Percentiles rank a stretch among this genome's conserved stretches.
Evolutionary conservation across 1,140 invertebrate genomes (phyloP).

Genomic region (Eumaeus atala): DNA sequence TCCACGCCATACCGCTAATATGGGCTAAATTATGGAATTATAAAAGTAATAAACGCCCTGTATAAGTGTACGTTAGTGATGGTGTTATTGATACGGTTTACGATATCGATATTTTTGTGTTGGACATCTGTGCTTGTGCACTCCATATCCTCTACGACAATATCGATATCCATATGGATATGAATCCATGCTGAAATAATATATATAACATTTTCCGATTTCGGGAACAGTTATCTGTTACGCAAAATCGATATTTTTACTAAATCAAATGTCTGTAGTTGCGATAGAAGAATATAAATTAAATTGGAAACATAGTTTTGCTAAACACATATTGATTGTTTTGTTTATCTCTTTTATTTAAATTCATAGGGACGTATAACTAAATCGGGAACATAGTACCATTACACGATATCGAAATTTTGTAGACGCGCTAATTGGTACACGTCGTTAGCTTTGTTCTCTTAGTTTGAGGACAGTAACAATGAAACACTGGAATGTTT

Average conservation of each 20-base stretch:
- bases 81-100: neutral
- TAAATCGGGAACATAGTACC: neutral
- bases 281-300: too few species aligned
- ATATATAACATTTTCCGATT: too few species aligned
- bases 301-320: too few species aligned
- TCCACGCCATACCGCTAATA: slow-evolving; percentile 25
- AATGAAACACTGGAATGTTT: slow-evolving; percentile 7
- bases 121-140: too few species aligned
- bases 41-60: slow-evolving; percentile 25
- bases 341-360: too few species aligned
- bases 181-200: too few species aligned
- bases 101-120: slow-evolving; percentile 14
- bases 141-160: too few species aligned
- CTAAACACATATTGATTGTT: too few species aligned
- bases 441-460: neutral
- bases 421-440: slow-evolving; percentile 5
- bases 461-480: neutral
- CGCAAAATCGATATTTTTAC: too few species aligned
- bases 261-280: too few species aligned
- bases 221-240: too few species aligned
- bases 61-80: slow-evolving; percentile 19
- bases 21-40: slow-evolving; percentile 30
- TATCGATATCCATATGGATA: too few species aligned
- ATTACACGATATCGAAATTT: neutral
- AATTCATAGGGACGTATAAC: neutral